Conservation (phyloP, 2,113 vertebrate species). For the Pagrus major region DNA sequence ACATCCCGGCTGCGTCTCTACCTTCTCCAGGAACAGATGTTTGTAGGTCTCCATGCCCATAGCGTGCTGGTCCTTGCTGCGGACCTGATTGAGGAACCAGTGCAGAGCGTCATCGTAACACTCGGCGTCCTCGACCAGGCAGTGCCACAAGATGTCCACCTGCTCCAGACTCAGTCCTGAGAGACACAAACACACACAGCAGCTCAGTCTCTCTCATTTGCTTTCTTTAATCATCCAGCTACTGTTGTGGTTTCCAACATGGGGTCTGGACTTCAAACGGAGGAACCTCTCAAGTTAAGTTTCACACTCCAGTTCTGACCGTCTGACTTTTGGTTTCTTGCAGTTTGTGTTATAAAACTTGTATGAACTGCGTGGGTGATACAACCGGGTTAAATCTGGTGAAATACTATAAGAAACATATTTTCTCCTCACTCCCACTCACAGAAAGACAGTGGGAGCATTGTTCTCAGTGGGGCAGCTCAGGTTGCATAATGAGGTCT, state of each 20-base stretch:
- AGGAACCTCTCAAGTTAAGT: too few relatives aligned
- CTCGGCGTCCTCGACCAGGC: slow-evolving; percentile 96
- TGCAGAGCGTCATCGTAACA: slow-evolving; percentile 98
- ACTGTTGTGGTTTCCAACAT: neutral
- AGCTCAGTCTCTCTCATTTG: neutral
- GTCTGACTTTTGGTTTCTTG: neutral
- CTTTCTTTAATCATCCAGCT: neutral
- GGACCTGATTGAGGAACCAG: slow-evolving; percentile 99
- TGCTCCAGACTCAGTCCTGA: slow-evolving; percentile 97
- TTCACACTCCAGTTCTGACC: neutral
- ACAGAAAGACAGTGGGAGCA: slow-evolving; percentile 7
- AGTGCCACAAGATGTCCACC: slow-evolving; percentile 99
- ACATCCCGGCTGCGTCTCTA: slow-evolving; percentile 47
- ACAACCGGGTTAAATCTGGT: neutral
- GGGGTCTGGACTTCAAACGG: neutral
- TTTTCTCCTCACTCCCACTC: neutral
- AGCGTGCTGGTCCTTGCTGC: slow-evolving; percentile 99
- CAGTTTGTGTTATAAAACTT: neutral
- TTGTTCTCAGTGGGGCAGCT: slow-evolving; percentile 18
- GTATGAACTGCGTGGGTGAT: neutral
- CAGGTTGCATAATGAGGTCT: slow-evolving; percentile 34
- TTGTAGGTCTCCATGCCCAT: slow-evolving; percentile 99
- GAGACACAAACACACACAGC: slow-evolving; percentile 10
- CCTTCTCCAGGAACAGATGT: slow-evolving; percentile 99
- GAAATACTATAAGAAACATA: neutral